Conservation (phyloP, 2,113 vertebrate species). For the Rutilus rutilus region DNA sequence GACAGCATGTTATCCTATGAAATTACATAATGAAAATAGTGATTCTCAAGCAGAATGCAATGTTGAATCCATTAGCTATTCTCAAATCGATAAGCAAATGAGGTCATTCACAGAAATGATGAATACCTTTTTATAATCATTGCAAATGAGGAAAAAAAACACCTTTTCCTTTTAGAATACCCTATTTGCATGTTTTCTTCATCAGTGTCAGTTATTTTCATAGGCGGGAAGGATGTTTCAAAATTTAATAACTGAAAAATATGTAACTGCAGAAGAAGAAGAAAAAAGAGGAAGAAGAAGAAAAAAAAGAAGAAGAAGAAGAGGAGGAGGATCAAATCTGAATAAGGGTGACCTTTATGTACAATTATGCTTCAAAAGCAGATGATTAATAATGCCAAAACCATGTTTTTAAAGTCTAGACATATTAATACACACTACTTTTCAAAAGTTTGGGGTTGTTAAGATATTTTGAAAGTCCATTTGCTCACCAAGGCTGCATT, state of each 20-base stretch:
- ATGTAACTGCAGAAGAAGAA: too few species aligned
- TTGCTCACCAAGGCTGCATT: too few species aligned
- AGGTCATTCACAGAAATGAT: not conserved
- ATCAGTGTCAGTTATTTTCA: not conserved
- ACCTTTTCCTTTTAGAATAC: not conserved
- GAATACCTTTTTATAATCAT: not conserved
- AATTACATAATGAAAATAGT: slow-evolving; percentile 21
- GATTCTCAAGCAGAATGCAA: slow-evolving; percentile 4
- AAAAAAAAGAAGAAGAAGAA: too few species aligned
- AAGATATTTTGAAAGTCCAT: not conserved
- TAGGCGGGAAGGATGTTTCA: too few species aligned
- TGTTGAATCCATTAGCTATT: slow-evolving; percentile 1
- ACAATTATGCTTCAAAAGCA: too few species aligned
- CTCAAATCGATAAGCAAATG: not conserved
- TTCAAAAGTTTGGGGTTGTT: not conserved
- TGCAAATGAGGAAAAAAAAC: not conserved
- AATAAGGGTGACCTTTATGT: too few species aligned
- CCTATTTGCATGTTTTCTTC: not conserved
- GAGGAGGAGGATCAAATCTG: too few species aligned
- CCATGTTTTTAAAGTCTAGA: not conserved
- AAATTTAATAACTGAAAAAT: too few species aligned
- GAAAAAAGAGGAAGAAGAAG: too few species aligned
- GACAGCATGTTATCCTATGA: not conserved
- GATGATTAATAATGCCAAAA: too few species aligned
- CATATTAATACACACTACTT: not conserved